Conservation (phyloP, 2,113 vertebrate species). For the Sciurus niger region DNA sequence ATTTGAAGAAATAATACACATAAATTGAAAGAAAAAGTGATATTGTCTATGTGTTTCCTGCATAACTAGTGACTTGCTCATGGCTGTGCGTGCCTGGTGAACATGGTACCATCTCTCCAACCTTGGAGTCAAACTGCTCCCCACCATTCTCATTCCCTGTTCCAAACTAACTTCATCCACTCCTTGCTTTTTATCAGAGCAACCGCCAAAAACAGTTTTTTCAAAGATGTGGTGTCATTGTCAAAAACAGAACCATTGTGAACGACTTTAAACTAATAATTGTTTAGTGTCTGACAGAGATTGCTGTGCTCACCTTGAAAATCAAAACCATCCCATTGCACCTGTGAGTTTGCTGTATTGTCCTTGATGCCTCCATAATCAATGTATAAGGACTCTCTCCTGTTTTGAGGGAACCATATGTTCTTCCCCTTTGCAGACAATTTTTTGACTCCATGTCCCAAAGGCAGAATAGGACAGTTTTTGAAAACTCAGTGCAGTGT, state of each 20-base stretch:
- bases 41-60: not conserved
- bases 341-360: not conserved
- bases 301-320: not conserved
- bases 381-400: not conserved
- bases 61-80: not conserved
- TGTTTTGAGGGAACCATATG: not conserved
- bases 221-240: not conserved
- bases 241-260: not conserved
- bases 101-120: not conserved
- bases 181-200: not conserved
- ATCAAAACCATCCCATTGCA: not conserved
- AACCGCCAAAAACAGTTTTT: not conserved
- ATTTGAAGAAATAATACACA: not conserved
- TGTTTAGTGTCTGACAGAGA: too few species aligned
- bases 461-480: not conserved
- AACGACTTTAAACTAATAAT: not conserved
- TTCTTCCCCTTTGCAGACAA: not conserved
- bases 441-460: not conserved
- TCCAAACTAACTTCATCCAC: not conserved
- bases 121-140: not conserved
- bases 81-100: rapidly evolving
- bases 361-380: rapidly evolving
- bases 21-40: not conserved
- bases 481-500: not conserved
- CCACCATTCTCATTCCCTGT: not conserved